phyloP scores from a whole-genome alignment of 2,113 vertebrate genomes.

The Cairina moschata region DNA sequence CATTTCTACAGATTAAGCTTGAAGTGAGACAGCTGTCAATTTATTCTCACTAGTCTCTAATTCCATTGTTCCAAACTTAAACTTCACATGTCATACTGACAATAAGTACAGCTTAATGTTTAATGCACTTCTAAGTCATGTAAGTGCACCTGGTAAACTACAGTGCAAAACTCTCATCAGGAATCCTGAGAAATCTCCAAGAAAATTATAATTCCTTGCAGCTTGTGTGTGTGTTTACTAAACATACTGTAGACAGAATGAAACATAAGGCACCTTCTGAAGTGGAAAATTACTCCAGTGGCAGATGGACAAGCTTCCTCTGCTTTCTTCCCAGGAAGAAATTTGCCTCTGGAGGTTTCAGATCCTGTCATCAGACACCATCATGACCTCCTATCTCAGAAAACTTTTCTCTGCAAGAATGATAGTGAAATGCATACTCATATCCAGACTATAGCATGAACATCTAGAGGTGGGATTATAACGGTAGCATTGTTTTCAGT shows the following conservation, averaged over 20 bases:
- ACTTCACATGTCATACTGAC: background rate
- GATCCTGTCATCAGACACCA: background rate
- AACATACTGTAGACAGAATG: background rate
- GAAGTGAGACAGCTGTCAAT: background rate
- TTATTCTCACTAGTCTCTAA: background rate
- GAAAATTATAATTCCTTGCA: background rate
- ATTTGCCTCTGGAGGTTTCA: constrained; percentile 1
- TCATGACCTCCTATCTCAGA: background rate
- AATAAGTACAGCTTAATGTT: constrained; percentile 7
- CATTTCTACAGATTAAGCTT: background rate
- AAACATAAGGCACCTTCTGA: background rate
- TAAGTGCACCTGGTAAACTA: background rate
- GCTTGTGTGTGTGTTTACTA: background rate
- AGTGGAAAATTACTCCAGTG: background rate
- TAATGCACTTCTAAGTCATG: background rate
- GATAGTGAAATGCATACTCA: background rate
- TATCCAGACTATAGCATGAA: background rate
- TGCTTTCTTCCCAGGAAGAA: background rate
- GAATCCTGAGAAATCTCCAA: background rate
- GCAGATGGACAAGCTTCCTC: background rate
- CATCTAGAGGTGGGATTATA: background rate
- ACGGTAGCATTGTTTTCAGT: background rate
- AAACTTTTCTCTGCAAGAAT: background rate
- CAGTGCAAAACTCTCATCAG: background rate
- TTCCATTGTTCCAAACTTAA: background rate